These are phyloP conservation scores for Ctenodactylus gundi DNA, from an alignment of 2,113 vertebrate species.

Conservation along the genomic window DNA sequence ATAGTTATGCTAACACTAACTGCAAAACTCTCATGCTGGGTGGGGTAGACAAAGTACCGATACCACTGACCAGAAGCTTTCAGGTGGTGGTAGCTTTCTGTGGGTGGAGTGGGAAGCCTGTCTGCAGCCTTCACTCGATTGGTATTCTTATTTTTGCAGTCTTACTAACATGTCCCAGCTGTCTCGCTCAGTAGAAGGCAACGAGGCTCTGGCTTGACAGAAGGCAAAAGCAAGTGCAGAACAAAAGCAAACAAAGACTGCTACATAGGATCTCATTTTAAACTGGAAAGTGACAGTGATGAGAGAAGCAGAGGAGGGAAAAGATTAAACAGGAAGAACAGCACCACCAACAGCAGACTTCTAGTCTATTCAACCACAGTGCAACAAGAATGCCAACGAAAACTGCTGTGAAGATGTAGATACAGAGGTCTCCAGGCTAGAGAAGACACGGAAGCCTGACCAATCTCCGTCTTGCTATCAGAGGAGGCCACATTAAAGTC, in stretches of 20 bases:
- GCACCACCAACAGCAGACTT: background rate
- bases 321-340: constrained; percentile 50
- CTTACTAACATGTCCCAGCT: constrained; percentile 56
- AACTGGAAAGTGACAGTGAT: constrained; percentile 34
- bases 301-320: constrained; percentile 29
- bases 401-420: constrained; percentile 19
- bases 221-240: constrained; percentile 61
- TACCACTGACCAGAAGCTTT: background rate
- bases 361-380: background rate
- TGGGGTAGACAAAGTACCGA: background rate
- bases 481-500: background rate
- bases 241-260: constrained; percentile 74
- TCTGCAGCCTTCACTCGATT: background rate
- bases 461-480: background rate
- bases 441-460: background rate
- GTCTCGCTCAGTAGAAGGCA: constrained; percentile 68
- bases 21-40: background rate
- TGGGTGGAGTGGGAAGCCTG: background rate
- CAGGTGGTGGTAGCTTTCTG: background rate
- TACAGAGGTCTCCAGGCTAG: constrained; percentile 22
- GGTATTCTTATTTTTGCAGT: constrained; percentile 19
- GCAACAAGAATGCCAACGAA: constrained; percentile 33
- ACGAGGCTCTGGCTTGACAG: constrained; percentile 56
- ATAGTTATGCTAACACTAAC: background rate
- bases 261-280: constrained; percentile 57